phyloP scores from a whole-genome alignment of 2,797 vertebrate genomes.

The Ficedula albicollis region DNA sequence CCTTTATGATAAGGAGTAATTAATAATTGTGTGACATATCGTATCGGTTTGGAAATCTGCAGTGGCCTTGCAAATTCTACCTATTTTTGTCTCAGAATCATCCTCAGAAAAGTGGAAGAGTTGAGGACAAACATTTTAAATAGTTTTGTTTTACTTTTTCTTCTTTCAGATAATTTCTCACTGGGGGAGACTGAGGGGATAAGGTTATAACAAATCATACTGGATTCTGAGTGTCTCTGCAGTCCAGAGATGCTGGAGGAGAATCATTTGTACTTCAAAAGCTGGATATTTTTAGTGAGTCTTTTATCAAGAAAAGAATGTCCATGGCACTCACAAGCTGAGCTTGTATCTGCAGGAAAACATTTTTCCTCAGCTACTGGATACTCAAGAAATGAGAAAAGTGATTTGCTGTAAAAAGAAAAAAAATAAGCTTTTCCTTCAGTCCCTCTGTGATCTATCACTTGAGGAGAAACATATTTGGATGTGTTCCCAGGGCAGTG shows the following conservation, averaged over 20 bases:
- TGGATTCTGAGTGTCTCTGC: not conserved
- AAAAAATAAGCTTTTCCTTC: not conserved
- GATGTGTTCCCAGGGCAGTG: not conserved
- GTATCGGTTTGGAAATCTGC: not conserved
- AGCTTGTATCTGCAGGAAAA: constrained; percentile 15
- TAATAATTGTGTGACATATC: not conserved
- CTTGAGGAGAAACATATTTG: not conserved
- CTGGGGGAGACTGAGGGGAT: not conserved
- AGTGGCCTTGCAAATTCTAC: not conserved
- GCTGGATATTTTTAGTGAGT: constrained; percentile 26
- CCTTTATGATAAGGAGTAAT: not conserved
- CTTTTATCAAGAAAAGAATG: constrained; percentile 9
- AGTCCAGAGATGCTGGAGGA: not conserved
- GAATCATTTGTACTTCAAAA: constrained; percentile 30
- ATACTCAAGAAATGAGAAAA: constrained; percentile 2
- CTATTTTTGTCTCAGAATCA: not conserved
- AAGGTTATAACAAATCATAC: not conserved
- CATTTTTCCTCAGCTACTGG: not conserved
- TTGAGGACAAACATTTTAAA: not conserved
- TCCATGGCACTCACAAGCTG: not conserved
- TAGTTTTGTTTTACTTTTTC: not conserved
- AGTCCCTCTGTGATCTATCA: not conserved
- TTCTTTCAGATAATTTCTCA: not conserved
- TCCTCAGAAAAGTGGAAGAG: not conserved
- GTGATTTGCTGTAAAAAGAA: not conserved